phyloP scores from a whole-genome alignment of 2,888 invertebrate genomes.

The Craniophora ligustri region DNA sequence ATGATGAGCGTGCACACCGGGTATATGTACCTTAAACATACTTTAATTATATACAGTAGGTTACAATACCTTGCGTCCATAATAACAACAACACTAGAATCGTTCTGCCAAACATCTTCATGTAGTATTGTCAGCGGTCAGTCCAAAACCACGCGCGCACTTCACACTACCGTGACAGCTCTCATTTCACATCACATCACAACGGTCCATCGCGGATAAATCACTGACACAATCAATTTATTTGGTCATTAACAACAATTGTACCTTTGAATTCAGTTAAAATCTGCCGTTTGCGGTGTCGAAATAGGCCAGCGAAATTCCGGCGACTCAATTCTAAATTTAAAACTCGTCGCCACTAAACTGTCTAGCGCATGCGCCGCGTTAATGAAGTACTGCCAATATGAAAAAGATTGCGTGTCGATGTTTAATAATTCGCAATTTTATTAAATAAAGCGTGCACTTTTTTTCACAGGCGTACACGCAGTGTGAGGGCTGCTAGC shows the following conservation, averaged over 20 bases:
- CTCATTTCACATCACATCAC: conserved; percentile 54
- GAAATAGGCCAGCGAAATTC: conserved; percentile 82
- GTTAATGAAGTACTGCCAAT: conserved; percentile 63
- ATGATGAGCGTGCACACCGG: conserved; percentile 8
- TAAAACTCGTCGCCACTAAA: conserved; percentile 75
- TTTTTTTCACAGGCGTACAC: conserved; percentile 31
- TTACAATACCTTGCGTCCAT: conserved; percentile 71
- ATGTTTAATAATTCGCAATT: conserved; percentile 45
- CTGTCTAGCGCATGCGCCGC: conserved; percentile 80
- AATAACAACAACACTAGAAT: conserved; percentile 67
- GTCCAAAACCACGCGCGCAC: conserved; percentile 59
- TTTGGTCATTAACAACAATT: conserved; percentile 57
- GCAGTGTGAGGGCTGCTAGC: conserved; percentile 22
- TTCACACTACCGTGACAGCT: conserved; percentile 39
- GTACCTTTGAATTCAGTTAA: conserved; percentile 62
- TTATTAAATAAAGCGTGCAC: conserved; percentile 32
- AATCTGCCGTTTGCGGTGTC: conserved; percentile 71
- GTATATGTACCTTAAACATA: conserved; percentile 2
- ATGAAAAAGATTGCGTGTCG: conserved; percentile 64
- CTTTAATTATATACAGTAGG: conserved; percentile 8
- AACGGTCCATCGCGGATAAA: conserved; percentile 39
- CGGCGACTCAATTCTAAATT: conserved; percentile 80
- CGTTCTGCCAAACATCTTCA: conserved; percentile 64
- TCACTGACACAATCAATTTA: conserved; percentile 54
- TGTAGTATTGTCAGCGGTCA: conserved; percentile 47